Conservation (phyloP, 2,888 invertebrate genomes). For the Sinotaia quadrata region DNA sequence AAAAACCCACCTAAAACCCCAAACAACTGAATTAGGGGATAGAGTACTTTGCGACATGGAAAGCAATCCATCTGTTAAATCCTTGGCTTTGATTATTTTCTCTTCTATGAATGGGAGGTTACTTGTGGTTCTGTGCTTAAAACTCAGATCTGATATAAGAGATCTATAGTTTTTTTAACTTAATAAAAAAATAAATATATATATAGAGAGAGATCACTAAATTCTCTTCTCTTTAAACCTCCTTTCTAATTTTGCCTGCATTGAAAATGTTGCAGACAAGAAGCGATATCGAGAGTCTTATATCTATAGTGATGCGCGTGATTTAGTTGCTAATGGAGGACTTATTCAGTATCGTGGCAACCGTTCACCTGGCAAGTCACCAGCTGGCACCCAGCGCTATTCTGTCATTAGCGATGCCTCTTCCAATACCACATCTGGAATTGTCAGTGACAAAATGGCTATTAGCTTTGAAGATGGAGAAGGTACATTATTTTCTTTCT, state of each 20-base stretch:
- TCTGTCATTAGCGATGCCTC: slow-evolving; percentile 94
- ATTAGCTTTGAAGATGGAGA: slow-evolving; percentile 89
- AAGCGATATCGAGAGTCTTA: slow-evolving; percentile 81
- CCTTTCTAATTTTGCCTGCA: not conserved
- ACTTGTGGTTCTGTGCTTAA: no score
- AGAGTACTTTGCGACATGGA: no score
- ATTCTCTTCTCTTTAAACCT: not conserved
- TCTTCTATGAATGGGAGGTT: no score
- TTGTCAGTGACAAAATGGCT: slow-evolving; percentile 94
- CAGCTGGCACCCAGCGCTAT: slow-evolving; percentile 77
- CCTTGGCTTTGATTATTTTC: no score
- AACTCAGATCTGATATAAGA: no score
- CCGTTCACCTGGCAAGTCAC: slow-evolving; percentile 52
- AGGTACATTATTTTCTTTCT: slow-evolving; percentile 51
- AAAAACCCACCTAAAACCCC: no score
- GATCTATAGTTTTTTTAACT: no score
- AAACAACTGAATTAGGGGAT: no score
- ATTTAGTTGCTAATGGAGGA: slow-evolving; percentile 65
- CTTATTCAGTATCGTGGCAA: slow-evolving; percentile 44
- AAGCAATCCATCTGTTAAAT: no score
- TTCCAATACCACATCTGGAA: slow-evolving; percentile 97
- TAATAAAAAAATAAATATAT: no score
- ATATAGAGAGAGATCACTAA: no score
- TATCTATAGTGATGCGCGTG: slow-evolving; percentile 76
- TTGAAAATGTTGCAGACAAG: slow-evolving; percentile 74